Conservation (phyloP, 1,140 invertebrate genomes). For the Lordiphosa collinella region DNA sequence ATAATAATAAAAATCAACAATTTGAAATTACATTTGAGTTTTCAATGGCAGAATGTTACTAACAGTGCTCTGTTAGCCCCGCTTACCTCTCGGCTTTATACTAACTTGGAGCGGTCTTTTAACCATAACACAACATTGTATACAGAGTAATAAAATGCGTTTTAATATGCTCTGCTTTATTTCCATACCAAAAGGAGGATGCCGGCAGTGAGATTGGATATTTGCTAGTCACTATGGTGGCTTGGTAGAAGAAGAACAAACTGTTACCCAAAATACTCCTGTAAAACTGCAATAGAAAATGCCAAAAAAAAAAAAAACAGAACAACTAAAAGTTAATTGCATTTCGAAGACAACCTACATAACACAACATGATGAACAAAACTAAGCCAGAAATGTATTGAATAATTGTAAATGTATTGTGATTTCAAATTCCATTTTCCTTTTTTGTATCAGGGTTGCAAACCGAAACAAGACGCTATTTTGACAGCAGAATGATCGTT, state of each 20-base stretch:
- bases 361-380: too few relatives aligned
- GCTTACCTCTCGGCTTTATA: constrained; percentile 30
- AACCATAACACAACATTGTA: constrained; percentile 47
- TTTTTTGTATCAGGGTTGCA: too few relatives aligned
- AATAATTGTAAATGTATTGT: constrained; percentile 51
- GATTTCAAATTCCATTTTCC: constrained; percentile 31
- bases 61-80: constrained; percentile 31
- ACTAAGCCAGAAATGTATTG: constrained; percentile 21
- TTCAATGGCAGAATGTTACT: constrained; percentile 36
- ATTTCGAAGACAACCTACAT: constrained; percentile 34
- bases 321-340: constrained; percentile 11
- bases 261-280: constrained; percentile 16
- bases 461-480: too few relatives aligned
- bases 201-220: constrained; percentile 81
- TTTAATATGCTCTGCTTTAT: constrained; percentile 51
- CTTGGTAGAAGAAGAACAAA: constrained; percentile 80
- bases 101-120: constrained; percentile 19
- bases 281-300: constrained; percentile 47
- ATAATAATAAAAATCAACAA: constrained; percentile 55
- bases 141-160: constrained; percentile 52
- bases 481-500: too few relatives aligned
- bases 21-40: constrained; percentile 25
- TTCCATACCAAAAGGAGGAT: constrained; percentile 67
- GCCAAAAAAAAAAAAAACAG: constrained; percentile 33
- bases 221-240: constrained; percentile 81